A percentile compares a stretch with the other conserved stretches of the same genome.
Evolutionary conservation across 1,140 invertebrate genomes (phyloP).

Genomic region (Anadara kagoshimensis): DNA sequence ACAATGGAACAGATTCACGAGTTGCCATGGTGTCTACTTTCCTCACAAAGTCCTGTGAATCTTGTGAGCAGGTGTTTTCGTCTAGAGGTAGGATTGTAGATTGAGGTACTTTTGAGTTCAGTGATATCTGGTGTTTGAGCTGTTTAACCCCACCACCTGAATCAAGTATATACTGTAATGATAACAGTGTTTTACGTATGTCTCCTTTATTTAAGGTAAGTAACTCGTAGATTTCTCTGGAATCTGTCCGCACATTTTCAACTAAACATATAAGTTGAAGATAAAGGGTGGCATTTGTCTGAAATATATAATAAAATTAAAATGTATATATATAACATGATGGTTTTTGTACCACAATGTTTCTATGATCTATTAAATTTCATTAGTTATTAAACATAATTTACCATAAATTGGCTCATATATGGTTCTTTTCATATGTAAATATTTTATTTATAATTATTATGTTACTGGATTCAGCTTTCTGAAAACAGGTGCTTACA

Average conservation of each 20-base stretch:
- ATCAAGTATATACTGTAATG: constrained; percentile 60
- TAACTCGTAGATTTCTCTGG: constrained; percentile 45
- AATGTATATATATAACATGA: too few species aligned
- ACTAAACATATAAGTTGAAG: constrained; percentile 60
- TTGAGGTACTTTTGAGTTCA: not conserved
- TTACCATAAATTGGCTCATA: too few species aligned
- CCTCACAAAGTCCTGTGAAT: not conserved
- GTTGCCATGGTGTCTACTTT: too few species aligned
- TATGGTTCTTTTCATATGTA: too few species aligned
- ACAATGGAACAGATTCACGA: not conserved
- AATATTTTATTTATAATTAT: too few species aligned
- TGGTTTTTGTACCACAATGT: too few species aligned
- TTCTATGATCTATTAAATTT: too few species aligned
- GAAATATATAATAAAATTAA: constrained; percentile 27
- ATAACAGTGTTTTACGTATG: constrained; percentile 52
- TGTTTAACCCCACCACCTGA: constrained; percentile 48
- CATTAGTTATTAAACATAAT: too few species aligned
- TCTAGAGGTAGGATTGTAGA: not conserved
- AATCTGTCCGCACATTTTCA: constrained; percentile 54
- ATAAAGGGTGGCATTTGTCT: constrained; percentile 50
- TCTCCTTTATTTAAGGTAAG: constrained; percentile 49
- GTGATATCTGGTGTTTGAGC: constrained; percentile 17
- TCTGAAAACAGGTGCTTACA: too few species aligned
- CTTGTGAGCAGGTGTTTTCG: constrained; percentile 23
- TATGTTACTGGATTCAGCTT: too few species aligned